A percentile compares a stretch with the other conserved stretches of the same genome.
Evolutionary conservation across 23 tunicate genomes (phyloP).

Genomic region (Halocynthia aurantium): DNA sequence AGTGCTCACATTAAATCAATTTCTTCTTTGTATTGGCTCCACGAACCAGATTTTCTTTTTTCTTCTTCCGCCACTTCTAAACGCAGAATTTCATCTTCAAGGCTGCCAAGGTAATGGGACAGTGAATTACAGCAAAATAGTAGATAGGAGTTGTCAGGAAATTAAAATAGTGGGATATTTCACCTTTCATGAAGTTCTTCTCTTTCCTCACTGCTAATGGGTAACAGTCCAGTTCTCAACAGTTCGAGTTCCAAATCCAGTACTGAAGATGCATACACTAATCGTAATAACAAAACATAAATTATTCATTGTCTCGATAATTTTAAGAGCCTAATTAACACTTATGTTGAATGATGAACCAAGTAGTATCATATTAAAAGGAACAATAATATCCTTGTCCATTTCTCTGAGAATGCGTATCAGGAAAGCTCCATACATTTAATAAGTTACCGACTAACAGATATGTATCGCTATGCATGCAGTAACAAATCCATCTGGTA

Average conservation of each 20-base stretch:
- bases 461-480: too few relatives aligned
- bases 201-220: background rate
- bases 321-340: too few relatives aligned
- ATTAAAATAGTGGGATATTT: background rate
- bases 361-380: too few relatives aligned
- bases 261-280: background rate
- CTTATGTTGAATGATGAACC: too few relatives aligned
- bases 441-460: too few relatives aligned
- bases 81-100: background rate
- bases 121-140: background rate
- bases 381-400: too few relatives aligned
- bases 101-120: background rate
- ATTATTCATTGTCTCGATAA: too few relatives aligned
- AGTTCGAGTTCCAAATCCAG: conserved; percentile 1
- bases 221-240: conserved; percentile 2
- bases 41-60: background rate
- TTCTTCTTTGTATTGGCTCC: background rate
- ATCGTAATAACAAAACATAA: too few relatives aligned
- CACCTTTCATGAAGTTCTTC: background rate
- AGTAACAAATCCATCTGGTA: too few relatives aligned
- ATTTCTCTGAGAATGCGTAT: too few relatives aligned
- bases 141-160: background rate
- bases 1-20: background rate
- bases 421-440: too few relatives aligned
- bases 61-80: conserved; percentile 11